Percentiles rank a stretch among this genome's conserved stretches.
Conservation (phyloP, 2,113 vertebrate genomes). For the Pimephales promelas region DNA sequence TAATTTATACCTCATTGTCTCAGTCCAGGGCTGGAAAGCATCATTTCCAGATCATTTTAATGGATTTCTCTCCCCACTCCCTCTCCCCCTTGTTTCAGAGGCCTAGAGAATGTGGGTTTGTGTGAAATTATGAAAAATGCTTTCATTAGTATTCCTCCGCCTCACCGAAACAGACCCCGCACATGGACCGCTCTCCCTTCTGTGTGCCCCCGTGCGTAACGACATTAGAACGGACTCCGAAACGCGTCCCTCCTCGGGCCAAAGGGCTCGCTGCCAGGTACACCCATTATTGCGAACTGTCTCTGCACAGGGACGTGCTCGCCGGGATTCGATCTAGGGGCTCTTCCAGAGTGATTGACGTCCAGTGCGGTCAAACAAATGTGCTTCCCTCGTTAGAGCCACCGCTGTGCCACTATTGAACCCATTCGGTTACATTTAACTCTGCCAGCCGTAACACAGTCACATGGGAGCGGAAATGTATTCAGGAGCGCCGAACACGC, state of each 20-base stretch:
- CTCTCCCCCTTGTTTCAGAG: constrained; percentile 44
- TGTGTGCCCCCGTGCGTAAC: constrained; percentile 32
- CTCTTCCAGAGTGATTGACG: constrained; percentile 17
- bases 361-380: constrained; percentile 22
- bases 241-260: constrained; percentile 46
- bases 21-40: constrained; percentile 65
- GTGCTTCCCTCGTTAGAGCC: constrained; percentile 23
- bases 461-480: constrained; percentile 42
- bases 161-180: constrained; percentile 37
- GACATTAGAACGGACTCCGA: constrained; percentile 42
- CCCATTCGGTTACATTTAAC: constrained; percentile 37
- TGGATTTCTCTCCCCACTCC: constrained; percentile 63
- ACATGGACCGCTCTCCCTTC: constrained; percentile 9
- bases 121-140: constrained; percentile 50
- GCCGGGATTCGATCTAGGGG: background rate
- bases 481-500: constrained; percentile 51
- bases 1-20: constrained; percentile 85
- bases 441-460: constrained; percentile 39
- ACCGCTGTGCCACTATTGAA: constrained; percentile 42
- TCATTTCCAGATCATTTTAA: constrained; percentile 63
- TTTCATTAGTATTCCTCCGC: constrained; percentile 54
- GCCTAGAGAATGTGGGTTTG: constrained; percentile 39
- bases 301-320: background rate
- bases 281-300: constrained; percentile 33
- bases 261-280: constrained; percentile 38